Evolutionary conservation across 2,113 vertebrate species (phyloP).

Genomic region (Catharus bicknelli): DNA sequence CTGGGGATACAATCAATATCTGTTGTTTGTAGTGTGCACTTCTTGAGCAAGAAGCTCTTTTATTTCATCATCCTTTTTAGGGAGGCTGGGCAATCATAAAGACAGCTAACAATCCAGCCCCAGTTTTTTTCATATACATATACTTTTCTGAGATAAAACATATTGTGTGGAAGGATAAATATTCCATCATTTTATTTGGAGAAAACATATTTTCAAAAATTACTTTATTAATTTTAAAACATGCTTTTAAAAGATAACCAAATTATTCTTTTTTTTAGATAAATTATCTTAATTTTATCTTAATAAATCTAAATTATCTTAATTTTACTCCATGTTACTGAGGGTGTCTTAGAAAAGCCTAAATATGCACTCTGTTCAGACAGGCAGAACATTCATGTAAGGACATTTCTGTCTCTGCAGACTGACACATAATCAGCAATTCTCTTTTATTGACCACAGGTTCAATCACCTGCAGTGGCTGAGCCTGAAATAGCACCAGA

Average conservation of each 20-base stretch:
- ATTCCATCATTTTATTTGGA: neutral
- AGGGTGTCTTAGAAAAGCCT: neutral
- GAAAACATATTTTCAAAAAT: accelerated
- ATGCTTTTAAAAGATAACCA: neutral
- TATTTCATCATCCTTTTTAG: slow-evolving; percentile 14
- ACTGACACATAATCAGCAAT: slow-evolving; percentile 31
- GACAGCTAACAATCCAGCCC: neutral
- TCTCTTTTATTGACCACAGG: slow-evolving; percentile 58
- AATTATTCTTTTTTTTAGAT: too few species aligned
- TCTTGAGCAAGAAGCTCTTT: neutral
- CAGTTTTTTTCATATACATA: neutral
- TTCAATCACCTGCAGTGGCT: slow-evolving; percentile 67
- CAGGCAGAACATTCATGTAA: neutral
- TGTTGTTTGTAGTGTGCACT: neutral
- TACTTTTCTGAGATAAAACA: neutral
- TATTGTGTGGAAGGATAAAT: neutral
- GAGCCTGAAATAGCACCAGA: neutral
- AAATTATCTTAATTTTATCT: too few species aligned
- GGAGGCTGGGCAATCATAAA: neutral
- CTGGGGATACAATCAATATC: neutral
- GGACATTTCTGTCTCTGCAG: neutral
- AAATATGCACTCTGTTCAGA: neutral
- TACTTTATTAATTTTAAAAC: neutral
- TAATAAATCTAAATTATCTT: neutral
- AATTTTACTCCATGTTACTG: neutral